Conservation (phyloP, 2,888 invertebrate species). For the Mesochorus sp. region DNA sequence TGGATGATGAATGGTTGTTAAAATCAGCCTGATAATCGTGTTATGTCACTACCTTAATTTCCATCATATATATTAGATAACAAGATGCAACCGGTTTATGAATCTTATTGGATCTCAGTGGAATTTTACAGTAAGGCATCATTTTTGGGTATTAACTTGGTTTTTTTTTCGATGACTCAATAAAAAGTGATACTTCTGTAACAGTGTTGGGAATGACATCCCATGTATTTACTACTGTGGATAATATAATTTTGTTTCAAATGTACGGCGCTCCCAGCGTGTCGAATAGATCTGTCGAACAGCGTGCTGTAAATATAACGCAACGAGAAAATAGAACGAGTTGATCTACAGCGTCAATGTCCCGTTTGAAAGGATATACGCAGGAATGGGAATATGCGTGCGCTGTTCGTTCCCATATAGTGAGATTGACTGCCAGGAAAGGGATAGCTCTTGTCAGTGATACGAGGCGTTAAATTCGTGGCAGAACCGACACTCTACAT, state of each 20-base stretch:
- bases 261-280: background rate
- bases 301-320: no score
- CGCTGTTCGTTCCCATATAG: background rate
- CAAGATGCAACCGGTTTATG: no score
- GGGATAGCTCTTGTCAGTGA: slow-evolving; percentile 36
- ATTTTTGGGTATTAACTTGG: no score
- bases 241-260: slow-evolving; percentile 27
- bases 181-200: no score
- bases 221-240: background rate
- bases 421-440: slow-evolving; percentile 5
- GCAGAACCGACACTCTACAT: slow-evolving; percentile 52
- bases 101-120: no score
- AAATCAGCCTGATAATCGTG: background rate
- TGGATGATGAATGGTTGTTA: background rate
- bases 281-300: slow-evolving; percentile 14
- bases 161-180: no score
- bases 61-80: background rate
- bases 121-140: no score
- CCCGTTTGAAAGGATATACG: slow-evolving; percentile 46
- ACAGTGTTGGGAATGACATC: background rate
- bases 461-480: slow-evolving; percentile 58
- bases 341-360: slow-evolving; percentile 70
- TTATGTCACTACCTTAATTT: background rate
- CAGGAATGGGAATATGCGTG: background rate
- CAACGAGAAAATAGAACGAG: slow-evolving; percentile 52